These are phyloP conservation scores for Porites lutea DNA, from an alignment of 64 coral and sea anemone species.

Conservation along the genomic window DNA sequence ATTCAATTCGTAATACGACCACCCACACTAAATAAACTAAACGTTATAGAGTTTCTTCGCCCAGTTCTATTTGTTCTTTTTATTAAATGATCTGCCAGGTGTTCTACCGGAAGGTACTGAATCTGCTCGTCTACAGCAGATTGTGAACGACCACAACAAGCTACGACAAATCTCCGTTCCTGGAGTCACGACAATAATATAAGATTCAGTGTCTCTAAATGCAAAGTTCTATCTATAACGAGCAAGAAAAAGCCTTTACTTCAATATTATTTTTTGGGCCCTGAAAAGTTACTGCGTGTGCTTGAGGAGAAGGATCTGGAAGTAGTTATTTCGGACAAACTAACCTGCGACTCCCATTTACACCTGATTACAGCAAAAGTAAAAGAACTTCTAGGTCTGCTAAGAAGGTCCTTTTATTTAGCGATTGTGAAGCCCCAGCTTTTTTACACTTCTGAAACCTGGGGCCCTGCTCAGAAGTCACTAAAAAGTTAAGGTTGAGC, in stretches of 20 bases:
- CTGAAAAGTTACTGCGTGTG: background rate
- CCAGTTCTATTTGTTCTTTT: background rate
- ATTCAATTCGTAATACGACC: too few species aligned
- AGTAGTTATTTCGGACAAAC: too few species aligned
- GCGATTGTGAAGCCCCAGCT: too few species aligned
- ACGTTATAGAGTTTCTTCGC: too few species aligned
- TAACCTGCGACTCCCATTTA: too few species aligned
- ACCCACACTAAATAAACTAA: too few species aligned
- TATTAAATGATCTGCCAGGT: background rate
- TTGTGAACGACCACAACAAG: background rate
- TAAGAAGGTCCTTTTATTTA: background rate
- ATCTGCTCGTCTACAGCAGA: background rate
- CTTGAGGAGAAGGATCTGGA: background rate
- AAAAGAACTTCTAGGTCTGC: background rate
- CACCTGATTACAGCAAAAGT: too few species aligned
- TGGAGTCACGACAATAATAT: background rate
- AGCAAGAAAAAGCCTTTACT: background rate
- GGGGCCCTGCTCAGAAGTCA: background rate
- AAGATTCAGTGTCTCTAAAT: background rate
- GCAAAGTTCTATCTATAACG: slow-evolving; percentile 9
- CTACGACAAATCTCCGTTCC: background rate
- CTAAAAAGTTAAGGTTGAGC: too few species aligned
- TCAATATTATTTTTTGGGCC: background rate
- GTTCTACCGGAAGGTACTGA: background rate
- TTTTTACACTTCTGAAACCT: background rate